phyloP scores from a whole-genome alignment of 2,888 invertebrate genomes.

The Catonia carolina region DNA sequence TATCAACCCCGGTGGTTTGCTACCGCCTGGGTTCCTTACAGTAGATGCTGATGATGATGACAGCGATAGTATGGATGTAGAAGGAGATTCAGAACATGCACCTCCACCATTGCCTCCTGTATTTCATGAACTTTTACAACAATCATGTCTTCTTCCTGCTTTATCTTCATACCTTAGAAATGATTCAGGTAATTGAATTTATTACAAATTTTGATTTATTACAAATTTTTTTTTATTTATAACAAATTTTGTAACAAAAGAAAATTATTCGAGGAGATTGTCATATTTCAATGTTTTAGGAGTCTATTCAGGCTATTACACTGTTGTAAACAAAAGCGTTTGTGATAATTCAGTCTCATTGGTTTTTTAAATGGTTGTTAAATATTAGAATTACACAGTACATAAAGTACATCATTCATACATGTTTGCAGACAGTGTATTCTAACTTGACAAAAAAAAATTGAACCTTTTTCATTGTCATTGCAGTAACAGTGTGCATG shows the following conservation, averaged over 20 bases:
- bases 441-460: no score
- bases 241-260: not conserved
- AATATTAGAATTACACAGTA: no score
- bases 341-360: no score
- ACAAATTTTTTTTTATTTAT: constrained; percentile 12
- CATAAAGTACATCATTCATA: no score
- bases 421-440: no score
- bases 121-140: constrained; percentile 68
- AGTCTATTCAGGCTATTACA: no score
- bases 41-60: constrained; percentile 20
- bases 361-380: no score
- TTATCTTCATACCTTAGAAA: constrained; percentile 86
- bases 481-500: no score
- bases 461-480: no score
- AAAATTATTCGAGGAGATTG: not conserved
- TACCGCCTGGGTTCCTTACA: constrained; percentile 1
- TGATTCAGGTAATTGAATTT: constrained; percentile 61
- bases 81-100: constrained; percentile 54
- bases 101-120: constrained; percentile 55
- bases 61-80: constrained; percentile 14
- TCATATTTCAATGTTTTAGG: not conserved
- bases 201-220: no score
- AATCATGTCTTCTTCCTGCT: constrained; percentile 80
- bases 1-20: constrained; percentile 58
- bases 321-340: no score